These are phyloP conservation scores for Danio rerio DNA, from an alignment of 2,113 vertebrate genomes.

Conservation along the genomic window GRCz12tu NC_133177.1:52242501-52243000, in stretches of 20 bases:
- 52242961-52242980: conserved; percentile 47
- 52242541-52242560: conserved; percentile 73
- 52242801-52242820: conserved; percentile 58
- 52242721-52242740: conserved; percentile 73
- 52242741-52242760: conserved; percentile 68
- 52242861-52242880: conserved; percentile 66
- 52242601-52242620: conserved; percentile 75
- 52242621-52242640: conserved; percentile 84
- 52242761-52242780: conserved; percentile 60
- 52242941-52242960: conserved; percentile 76
- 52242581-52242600: conserved; percentile 71
- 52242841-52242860: conserved; percentile 71
- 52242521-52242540: conserved; percentile 73
- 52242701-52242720: conserved; percentile 82
- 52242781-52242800: conserved; percentile 63
- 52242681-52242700: conserved; percentile 76
- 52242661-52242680: conserved; percentile 82
- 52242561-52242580: conserved; percentile 74
- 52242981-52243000: conserved; percentile 42
- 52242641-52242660: conserved; percentile 84
- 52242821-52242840: conserved; percentile 67
- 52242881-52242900: conserved; percentile 67
- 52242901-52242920: conserved; percentile 70
- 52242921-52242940: conserved; percentile 68
- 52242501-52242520: conserved; percentile 44